A percentile compares a stretch with the other conserved stretches of the same genome.
Conservation (phyloP, 2,113 vertebrate genomes). For the Tonatia bakeri region DNA sequence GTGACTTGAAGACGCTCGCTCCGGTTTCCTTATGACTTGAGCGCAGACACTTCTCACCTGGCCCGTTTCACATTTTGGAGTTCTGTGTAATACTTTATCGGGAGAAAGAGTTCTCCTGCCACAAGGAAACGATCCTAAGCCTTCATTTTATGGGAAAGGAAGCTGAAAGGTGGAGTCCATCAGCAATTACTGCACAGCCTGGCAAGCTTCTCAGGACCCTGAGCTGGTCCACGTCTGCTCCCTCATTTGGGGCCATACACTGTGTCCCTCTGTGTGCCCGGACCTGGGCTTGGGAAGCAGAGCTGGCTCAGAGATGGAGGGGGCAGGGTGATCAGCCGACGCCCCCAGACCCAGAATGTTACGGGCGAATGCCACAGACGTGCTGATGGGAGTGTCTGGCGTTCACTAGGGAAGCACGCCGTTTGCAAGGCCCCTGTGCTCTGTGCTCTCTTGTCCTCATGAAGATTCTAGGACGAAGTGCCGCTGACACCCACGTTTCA, state of each 20-base stretch:
- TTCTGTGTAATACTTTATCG: background rate
- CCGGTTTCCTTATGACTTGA: background rate
- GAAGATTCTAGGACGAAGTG: background rate
- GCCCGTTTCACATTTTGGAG: background rate
- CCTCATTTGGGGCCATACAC: background rate
- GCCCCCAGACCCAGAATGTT: rapidly evolving
- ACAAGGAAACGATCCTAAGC: background rate
- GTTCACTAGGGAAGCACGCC: rapidly evolving
- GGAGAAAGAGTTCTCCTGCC: background rate
- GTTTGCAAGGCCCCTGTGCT: background rate
- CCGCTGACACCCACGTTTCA: background rate
- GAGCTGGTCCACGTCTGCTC: background rate
- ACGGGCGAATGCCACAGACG: rapidly evolving
- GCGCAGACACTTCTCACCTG: background rate
- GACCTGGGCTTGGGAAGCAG: background rate
- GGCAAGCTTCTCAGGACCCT: background rate
- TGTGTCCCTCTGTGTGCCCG: background rate
- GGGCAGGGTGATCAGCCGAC: rapidly evolving
- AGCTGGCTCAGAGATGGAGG: background rate
- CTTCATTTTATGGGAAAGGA: background rate
- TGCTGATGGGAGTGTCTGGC: rapidly evolving
- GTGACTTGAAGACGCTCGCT: background rate
- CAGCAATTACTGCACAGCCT: no score
- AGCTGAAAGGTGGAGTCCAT: background rate
- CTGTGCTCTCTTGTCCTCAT: background rate